Percentiles rank a stretch among this genome's conserved stretches.
phyloP scores from a whole-genome alignment of 2,113 vertebrate species.

The Crotalus tigris region DNA sequence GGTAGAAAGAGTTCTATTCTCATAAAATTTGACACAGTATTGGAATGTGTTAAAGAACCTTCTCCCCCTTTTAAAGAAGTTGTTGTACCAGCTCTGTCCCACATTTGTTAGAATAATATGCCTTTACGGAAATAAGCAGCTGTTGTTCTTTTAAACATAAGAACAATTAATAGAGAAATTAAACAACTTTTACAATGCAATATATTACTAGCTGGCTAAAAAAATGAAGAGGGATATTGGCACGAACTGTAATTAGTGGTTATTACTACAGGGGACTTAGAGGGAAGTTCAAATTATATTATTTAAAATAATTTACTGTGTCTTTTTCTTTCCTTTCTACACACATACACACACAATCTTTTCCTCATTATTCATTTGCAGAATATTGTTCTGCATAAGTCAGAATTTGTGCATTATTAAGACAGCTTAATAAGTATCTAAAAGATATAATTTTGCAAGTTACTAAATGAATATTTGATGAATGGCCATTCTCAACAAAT shows the following conservation, averaged over 20 bases:
- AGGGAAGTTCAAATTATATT: neutral
- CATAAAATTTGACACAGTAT: neutral
- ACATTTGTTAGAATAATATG: no score
- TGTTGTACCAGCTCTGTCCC: no score
- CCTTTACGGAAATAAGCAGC: no score
- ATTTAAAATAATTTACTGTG: no score
- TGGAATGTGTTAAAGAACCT: neutral
- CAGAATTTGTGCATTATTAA: neutral
- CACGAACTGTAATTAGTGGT: neutral
- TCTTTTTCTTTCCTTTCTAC: neutral
- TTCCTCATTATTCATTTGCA: neutral
- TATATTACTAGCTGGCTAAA: neutral
- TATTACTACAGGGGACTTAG: neutral
- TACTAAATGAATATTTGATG: neutral
- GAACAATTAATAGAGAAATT: neutral
- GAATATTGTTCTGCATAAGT: neutral
- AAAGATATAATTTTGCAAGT: neutral
- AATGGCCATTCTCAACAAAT: neutral
- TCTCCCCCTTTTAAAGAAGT: neutral
- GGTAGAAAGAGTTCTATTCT: neutral
- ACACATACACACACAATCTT: no score
- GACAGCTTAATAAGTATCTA: neutral
- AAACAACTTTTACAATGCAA: slow-evolving; percentile 1
- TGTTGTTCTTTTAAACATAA: slow-evolving; percentile 8
- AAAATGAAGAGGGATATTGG: neutral